These are phyloP conservation scores for Galeopterus variegatus DNA, from an alignment of 2,113 vertebrate genomes.

Conservation along the genomic window DNA sequence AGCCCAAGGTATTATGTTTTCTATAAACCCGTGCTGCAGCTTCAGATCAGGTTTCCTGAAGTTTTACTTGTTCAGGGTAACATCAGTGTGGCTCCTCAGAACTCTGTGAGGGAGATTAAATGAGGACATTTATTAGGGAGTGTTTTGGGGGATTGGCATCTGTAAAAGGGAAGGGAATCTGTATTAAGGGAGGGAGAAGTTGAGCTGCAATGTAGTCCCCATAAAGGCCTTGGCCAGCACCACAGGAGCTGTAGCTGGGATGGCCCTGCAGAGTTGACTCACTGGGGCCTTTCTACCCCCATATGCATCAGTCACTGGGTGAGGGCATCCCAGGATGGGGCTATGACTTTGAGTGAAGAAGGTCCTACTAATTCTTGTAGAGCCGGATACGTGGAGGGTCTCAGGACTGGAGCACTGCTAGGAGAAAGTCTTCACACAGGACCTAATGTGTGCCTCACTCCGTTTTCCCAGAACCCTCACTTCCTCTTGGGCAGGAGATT, in stretches of 20 bases:
- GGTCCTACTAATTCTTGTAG: not conserved
- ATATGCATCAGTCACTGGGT: not conserved
- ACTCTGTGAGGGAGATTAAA: not conserved
- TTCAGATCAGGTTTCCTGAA: not conserved
- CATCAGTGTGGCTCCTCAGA: not conserved
- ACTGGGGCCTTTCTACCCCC: not conserved
- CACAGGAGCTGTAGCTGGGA: not conserved
- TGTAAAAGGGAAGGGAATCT: not conserved
- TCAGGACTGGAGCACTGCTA: not conserved
- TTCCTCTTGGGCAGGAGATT: not conserved
- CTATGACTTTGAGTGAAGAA: not conserved
- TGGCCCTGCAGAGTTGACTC: not conserved
- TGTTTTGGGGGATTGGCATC: not conserved
- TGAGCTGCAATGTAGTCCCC: no score
- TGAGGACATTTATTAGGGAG: not conserved
- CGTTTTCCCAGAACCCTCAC: not conserved
- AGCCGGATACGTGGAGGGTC: not conserved
- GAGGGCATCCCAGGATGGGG: fast-evolving
- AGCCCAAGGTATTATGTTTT: not conserved
- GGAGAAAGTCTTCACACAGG: not conserved
- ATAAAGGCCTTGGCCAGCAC: no score
- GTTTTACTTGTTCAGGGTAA: not conserved
- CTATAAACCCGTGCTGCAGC: not conserved
- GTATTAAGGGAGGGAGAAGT: not conserved
- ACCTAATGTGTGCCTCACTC: no score